Evolutionary conservation across 2,888 invertebrate genomes (phyloP), one percentile per base, ranked within the genome.

Genomic region (Rhagonycha fulva): DNA sequence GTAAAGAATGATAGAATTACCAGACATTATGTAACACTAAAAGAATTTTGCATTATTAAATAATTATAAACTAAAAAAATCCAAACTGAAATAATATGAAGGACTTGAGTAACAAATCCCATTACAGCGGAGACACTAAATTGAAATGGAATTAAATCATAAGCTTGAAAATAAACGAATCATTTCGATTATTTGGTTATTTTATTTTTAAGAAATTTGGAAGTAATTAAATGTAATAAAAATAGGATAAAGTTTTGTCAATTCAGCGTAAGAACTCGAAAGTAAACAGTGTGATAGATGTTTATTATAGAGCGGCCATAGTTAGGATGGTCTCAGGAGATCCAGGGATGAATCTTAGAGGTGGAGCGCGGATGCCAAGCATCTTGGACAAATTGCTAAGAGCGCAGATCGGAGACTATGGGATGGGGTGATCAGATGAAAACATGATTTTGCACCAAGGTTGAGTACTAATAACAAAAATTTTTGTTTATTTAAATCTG

Each of bases 311-410:
- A 84, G 84, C 85, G 86, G 85, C 86, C 86, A 86, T 87, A 87
- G 87, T 86, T 86, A 86, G 86, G 86, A 83, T 82, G 86, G 83
- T 86, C 86, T 84, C 85, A 70, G 77, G 86, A 85, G 86, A 85
- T 80, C 80, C 79, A 80, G 83, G 85, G 85, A 86, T 86, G 86
- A 86, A 86, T 87, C 87, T 85, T 86, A 83, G 84, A 85, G 87
- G 86, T 85, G 86, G 86, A 85, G 85, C 85, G 84, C 80, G 78
- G 80, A 78, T 78, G 81, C 82, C 81, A 78, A 76, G 82, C 81
- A 85, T 84, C 86, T 86, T 86, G 87, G 86, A 87, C 87, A 87
- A 87, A 87, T 87, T 87, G 86, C 86, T 85, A 83, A 84, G 82
- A 84, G 85, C 84, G 83, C 83, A 84, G 84, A 84, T 84, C 84